Conservation (phyloP, 2,113 vertebrate species). For the Anser cygnoides region DNA sequence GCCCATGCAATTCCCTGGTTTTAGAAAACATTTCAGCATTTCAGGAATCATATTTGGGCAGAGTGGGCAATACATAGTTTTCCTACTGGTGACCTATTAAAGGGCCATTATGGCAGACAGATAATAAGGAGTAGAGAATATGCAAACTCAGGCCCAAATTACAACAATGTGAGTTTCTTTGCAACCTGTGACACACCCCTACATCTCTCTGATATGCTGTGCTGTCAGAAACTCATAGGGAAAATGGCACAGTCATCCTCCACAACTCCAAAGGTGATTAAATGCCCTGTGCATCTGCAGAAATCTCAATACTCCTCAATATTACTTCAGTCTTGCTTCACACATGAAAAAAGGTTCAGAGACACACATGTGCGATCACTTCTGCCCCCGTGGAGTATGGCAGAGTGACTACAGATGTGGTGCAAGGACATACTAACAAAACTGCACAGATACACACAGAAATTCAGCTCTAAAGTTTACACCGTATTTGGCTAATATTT, state of each 20-base stretch:
- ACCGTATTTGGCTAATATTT: neutral
- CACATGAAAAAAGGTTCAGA: neutral
- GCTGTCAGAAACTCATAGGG: neutral
- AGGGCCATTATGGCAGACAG: neutral
- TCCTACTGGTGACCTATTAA: neutral
- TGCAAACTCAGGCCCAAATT: neutral
- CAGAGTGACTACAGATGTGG: neutral
- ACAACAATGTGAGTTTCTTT: neutral
- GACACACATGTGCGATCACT: neutral
- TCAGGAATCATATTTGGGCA: neutral
- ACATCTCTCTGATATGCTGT: neutral
- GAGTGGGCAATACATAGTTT: neutral
- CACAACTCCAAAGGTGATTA: neutral
- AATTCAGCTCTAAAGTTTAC: neutral
- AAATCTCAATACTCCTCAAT: neutral
- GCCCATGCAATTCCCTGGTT: neutral
- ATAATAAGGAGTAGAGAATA: neutral
- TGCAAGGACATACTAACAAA: neutral
- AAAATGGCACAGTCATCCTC: neutral
- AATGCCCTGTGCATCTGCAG: neutral
- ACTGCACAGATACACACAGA: neutral
- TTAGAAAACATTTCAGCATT: neutral
- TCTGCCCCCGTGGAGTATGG: neutral
- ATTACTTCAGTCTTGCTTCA: neutral
- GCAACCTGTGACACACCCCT: neutral